Percentiles rank a stretch among this genome's conserved stretches.
phyloP scores from a whole-genome alignment of 2,888 invertebrate species.

The Cylloceria caligata region DNA sequence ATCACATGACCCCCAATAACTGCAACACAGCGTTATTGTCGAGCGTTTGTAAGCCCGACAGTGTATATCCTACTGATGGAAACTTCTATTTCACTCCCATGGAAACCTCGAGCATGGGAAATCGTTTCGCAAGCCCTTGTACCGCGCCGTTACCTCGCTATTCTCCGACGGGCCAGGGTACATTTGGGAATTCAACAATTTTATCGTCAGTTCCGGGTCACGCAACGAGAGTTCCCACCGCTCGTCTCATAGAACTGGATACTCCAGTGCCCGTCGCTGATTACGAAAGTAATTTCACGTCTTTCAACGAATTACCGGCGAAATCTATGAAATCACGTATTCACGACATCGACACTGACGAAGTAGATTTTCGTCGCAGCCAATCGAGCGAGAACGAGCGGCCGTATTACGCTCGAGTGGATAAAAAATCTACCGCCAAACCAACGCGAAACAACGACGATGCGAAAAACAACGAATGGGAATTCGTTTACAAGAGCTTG shows the following conservation, averaged over 20 bases:
- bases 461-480: constrained; percentile 89
- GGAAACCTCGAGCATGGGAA: constrained; percentile 32
- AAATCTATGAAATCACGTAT: constrained; percentile 18
- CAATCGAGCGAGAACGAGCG: constrained; percentile 69
- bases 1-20: constrained; percentile 74
- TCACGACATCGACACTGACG: constrained; percentile 69
- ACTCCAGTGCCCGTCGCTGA: constrained; percentile 80
- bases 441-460: constrained; percentile 40
- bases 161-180: constrained; percentile 29
- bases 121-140: constrained; percentile 62
- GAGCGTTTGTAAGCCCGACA: constrained; percentile 71
- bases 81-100: constrained; percentile 58
- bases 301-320: neutral
- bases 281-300: constrained; percentile 68
- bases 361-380: constrained; percentile 73
- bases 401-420: constrained; percentile 72
- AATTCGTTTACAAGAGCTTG: constrained; percentile 91
- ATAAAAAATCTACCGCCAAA: constrained; percentile 71
- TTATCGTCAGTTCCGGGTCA: constrained; percentile 76
- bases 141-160: constrained; percentile 60
- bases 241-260: constrained; percentile 89
- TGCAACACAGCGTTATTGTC: constrained; percentile 72
- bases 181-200: constrained; percentile 21
- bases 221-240: constrained; percentile 87
- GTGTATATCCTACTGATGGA: constrained; percentile 68